Conservation (phyloP, 2,888 invertebrate genomes). For the Brenthis ino region DNA sequence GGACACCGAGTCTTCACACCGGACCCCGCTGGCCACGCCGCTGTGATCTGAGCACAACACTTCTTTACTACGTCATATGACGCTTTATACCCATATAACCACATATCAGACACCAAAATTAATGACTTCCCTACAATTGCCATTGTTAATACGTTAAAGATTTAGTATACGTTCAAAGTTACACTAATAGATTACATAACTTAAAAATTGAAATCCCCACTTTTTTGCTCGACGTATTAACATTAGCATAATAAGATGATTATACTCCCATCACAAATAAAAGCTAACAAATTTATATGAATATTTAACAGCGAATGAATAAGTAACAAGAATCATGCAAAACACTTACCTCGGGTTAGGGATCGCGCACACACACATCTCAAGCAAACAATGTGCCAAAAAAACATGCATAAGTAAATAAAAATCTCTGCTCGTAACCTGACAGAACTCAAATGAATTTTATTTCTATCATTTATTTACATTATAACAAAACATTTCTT, state of each 20-base stretch:
- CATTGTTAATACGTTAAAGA: no score
- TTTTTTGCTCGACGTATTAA: no score
- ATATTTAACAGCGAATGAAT: conserved; percentile 12
- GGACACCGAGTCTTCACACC: conserved; percentile 86
- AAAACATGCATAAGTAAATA: conserved; percentile 56
- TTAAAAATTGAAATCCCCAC: no score
- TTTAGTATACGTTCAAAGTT: no score
- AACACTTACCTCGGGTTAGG: conserved; percentile 41
- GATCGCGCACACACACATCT: conserved; percentile 46
- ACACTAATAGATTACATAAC: no score
- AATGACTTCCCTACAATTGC: no score
- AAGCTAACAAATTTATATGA: conserved; percentile 4
- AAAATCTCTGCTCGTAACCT: conserved; percentile 71
- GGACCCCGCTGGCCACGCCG: conserved; percentile 63
- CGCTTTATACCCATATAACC: background rate
- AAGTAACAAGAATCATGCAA: conserved; percentile 41
- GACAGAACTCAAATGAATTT: conserved; percentile 44
- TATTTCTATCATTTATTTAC: conserved; percentile 51
- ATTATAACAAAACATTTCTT: conserved; percentile 31
- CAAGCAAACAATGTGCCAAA: conserved; percentile 53
- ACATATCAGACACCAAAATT: no score
- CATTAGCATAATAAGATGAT: background rate
- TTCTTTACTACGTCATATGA: conserved; percentile 15
- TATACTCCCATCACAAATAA: background rate
- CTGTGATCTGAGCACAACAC: conserved; percentile 62